Evolutionary conservation across 2,888 invertebrate species (phyloP).

Genomic region (Nomada fabriciana): DNA sequence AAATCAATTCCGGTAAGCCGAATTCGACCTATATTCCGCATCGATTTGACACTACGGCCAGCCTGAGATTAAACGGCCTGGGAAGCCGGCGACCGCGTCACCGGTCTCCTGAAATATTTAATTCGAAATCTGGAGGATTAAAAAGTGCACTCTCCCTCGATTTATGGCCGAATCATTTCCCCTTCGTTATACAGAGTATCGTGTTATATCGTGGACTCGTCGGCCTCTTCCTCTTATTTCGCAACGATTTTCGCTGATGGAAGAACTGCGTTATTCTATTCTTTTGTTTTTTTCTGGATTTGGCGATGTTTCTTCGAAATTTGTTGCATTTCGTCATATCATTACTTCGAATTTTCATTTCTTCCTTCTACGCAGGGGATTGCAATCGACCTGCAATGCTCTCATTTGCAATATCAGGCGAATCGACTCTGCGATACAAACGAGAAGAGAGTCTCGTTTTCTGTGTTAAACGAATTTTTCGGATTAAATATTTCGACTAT

Average conservation of each 20-base stretch:
- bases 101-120: slow-evolving; percentile 65
- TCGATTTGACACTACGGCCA: slow-evolving; percentile 67
- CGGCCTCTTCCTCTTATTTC: background rate
- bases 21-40: slow-evolving; percentile 72
- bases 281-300: background rate
- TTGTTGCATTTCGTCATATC: background rate
- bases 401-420: too few relatives aligned
- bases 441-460: too few relatives aligned
- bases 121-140: slow-evolving; percentile 67
- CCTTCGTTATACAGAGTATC: background rate
- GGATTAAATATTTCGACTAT: too few relatives aligned
- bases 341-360: too few relatives aligned
- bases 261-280: background rate
- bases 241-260: background rate
- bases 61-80: slow-evolving; percentile 64
- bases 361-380: too few relatives aligned
- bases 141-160: slow-evolving; percentile 50
- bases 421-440: too few relatives aligned
- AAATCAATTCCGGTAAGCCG: slow-evolving; percentile 71
- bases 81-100: slow-evolving; percentile 62
- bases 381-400: too few relatives aligned
- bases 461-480: too few relatives aligned
- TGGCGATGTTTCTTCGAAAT: background rate
- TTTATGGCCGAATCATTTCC: slow-evolving; percentile 43
- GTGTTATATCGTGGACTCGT: background rate